phyloP scores from a whole-genome alignment of 2,888 invertebrate genomes.

The Mantis religiosa region DNA sequence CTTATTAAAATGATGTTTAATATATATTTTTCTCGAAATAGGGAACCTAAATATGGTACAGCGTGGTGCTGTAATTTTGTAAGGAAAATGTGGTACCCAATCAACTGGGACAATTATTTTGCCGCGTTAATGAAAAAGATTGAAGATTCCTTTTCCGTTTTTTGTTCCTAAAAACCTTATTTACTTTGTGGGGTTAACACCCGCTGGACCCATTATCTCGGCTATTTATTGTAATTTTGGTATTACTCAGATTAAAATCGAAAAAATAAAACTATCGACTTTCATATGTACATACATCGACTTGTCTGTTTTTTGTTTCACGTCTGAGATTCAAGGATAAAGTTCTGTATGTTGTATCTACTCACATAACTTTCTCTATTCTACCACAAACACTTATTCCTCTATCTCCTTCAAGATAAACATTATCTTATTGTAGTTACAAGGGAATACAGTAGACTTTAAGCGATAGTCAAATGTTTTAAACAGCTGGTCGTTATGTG shows the following conservation, averaged over 20 bases:
- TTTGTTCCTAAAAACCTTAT: neutral
- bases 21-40: neutral
- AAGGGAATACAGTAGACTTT: no score
- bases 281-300: neutral
- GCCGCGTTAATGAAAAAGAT: neutral
- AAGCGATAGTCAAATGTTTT: no score
- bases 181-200: neutral
- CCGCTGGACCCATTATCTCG: neutral
- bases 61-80: neutral
- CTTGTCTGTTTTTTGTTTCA: no score
- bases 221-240: neutral
- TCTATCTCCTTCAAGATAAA: no score
- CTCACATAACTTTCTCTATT: no score
- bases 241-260: neutral
- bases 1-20: slow-evolving; percentile 8
- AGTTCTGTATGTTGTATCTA: no score
- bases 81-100: neutral
- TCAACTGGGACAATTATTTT: neutral
- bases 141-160: neutral
- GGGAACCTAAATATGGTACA: neutral
- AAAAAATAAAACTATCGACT: neutral
- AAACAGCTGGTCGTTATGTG: no score
- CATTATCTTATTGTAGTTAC: no score
- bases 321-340: no score
- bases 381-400: no score